Base-by-base conservation (phyloP, 2,888 invertebrate species). In the Sipunculus nudus region DNA sequence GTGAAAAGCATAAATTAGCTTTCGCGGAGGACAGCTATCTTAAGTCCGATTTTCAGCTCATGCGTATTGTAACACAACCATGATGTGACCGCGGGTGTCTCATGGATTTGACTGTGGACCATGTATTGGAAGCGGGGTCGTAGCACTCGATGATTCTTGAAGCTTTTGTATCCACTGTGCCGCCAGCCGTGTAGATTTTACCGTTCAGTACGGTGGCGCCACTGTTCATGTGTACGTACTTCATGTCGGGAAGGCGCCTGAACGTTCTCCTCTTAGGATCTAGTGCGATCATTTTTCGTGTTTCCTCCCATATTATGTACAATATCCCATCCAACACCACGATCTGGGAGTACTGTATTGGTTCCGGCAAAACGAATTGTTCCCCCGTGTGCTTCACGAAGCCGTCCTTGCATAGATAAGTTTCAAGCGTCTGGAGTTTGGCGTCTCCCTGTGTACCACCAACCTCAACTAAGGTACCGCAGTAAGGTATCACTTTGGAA, bases 301-400 rank as follows among this genome's bases (percentile, higher is more conserved):
- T 63, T 60, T 81, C 79, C 59, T 81, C 78, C 81, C 82, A 82
- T n/a, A 82, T 72, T 57, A 82, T 81, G 70, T 80, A 81, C 66
- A 81, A 79, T 25, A 79, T 73, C 6, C 71, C 74, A 60, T 78
- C 74, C 19, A 81, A 67, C n/a, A 78, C 76, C 19, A 78, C 73
- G 48, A 81, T 76, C 65, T 80, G 75, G 46, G 79, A 73, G 67
- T 63, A 75, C 63, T 80, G 75, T 25, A 81, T 79, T 31, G 70
- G 61, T 47, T 79, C 77, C 2, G 81, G 80, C 50, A 82, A 71
- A 26, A 80, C 73, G 63, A 78, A 80, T 60, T 82, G 80, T 61
- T 81, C 81, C 5, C 78, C 75, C 5, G 77, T 64, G 6, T 78
- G 74, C 31, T 68, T 70, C 19, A 78, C 68, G 8, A 26, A 5